Evolutionary conservation across 2,113 vertebrate species (phyloP), one percentile per base, ranked within the genome.

Genomic region (Turnix velox): DNA sequence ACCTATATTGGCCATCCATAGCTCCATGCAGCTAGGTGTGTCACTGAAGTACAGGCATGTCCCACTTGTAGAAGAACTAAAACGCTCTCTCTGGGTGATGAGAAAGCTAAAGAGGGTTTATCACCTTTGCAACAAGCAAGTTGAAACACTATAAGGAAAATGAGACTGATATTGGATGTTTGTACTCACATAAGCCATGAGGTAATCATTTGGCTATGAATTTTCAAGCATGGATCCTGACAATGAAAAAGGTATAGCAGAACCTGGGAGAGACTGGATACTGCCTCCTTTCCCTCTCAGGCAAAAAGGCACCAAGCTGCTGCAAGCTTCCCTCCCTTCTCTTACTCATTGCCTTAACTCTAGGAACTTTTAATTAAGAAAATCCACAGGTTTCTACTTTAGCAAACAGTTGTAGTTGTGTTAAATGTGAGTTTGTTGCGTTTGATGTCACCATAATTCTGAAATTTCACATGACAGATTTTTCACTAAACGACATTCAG

Each of bases 61-160:
- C 14, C 11, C 14, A 9, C 14, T 35, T 30, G 27, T 2, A 74
- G 46, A 68, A 52, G 39, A 69, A 54, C 40, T 71, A 59, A 71
- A 48, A 35, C 48, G 2, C 33, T 84, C 48, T 82, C n/a, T 78
- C 65, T 72, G 10, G 37, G n/a, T 39, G 40, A 17, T 0, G 0
- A 84, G 31, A 68, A 15, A 58, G 6, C 10, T 69, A 16, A 65
- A 69, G 40, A 73, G 14, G 16, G 35, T 12, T 67, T 58, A 9
- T 39, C 62, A 45, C 14, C 11, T 7, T 12, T 39, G 3, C 5
- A 68, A 39, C 0, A 1, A 55, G 7, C 0, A 0, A 78, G 43
- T 59, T 87, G 33, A 58, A 18, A 5, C 3, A 61, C 18, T 24
- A 12, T 35, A n/a, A 58, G 49, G 27, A 39, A 72, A 92, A 78